Percentiles rank a stretch among this genome's conserved stretches.
phyloP scores from a whole-genome alignment of 2,113 vertebrate genomes.

The Balaeniceps rex region DNA sequence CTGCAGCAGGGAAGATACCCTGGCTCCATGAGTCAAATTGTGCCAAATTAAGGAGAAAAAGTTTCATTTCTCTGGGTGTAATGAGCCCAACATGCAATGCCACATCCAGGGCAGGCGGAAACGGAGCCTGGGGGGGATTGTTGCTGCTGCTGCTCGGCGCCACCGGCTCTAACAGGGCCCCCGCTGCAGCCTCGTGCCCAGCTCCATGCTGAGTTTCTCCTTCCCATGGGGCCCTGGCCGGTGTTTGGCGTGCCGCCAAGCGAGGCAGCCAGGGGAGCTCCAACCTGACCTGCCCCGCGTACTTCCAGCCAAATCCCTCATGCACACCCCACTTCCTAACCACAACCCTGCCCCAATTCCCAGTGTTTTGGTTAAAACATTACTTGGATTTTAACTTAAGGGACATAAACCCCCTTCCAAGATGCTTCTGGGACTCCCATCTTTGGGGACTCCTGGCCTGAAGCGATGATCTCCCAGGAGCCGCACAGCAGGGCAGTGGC shows the following conservation, averaged over 20 bases:
- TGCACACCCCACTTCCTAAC: too few species aligned
- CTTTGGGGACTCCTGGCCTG: neutral
- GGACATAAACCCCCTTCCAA: neutral
- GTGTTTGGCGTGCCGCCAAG: neutral
- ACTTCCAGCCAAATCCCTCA: neutral
- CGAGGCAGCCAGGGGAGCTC: neutral
- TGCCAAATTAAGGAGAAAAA: neutral
- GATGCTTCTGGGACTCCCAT: neutral
- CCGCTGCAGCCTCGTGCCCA: neutral
- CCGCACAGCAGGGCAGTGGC: neutral
- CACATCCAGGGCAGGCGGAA: neutral
- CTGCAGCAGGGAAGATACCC: neutral
- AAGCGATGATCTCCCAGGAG: neutral
- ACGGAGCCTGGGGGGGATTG: rapidly evolving
- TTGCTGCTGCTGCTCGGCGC: rapidly evolving
- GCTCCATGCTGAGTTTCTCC: neutral
- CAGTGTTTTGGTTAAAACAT: neutral
- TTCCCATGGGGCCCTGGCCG: rapidly evolving
- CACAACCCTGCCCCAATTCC: neutral
- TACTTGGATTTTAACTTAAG: neutral
- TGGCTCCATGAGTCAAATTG: neutral
- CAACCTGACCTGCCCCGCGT: neutral
- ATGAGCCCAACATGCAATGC: neutral
- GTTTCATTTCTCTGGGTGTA: neutral
- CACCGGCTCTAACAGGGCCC: neutral